Base-by-base conservation (phyloP, 2,797 vertebrate species). In the Melanotaenia trifasciata region DNA sequence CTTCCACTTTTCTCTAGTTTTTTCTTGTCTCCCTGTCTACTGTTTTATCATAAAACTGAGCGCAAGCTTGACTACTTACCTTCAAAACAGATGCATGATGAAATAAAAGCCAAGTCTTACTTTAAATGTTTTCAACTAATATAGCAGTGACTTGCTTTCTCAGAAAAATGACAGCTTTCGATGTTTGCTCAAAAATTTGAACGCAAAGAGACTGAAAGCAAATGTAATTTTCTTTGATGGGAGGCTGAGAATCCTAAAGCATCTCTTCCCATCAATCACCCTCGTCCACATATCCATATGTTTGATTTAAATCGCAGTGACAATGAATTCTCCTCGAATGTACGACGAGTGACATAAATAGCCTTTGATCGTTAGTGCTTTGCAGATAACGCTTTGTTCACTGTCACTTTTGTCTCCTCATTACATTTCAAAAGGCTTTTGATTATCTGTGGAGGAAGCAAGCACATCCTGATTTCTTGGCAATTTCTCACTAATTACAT, bases 401-500 rank as follows among this genome's bases (percentile, higher is more conserved):
- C 56, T 58, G 35, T 79, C 51, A 61, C 43, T 58, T 73, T 70
- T 73, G 56, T 81, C 65, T 74, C 38, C 76, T 84, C 58, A 71
- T 84, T 84, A 72, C 64, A 77, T 86, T 84, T 81, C 72, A 76
- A 81, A 84, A 81, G 59, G 76, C 70, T 72, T 88, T 86, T 86
- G 81, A 89, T 88, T 85, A 88, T 88, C 36, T 73, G 69, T 58
- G 38, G 72, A 74, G 65, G 79, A 87, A 78, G 67, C 82, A 83
- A 80, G 66, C 72, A 18, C 68, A 77, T 81, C 67, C 77, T 59
- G 67, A 81, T 89, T 88, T 88, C 74, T 83, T 83, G 80, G 84
- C 79, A 85, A 88, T 90, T 87, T 88, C 73, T 70, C 68, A 63
- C 60, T 86, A 91, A 90, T 90, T 87, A 78, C 60, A 62, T 81